Conservation (phyloP, 2,113 vertebrate genomes). For the Myxocyprinus asiaticus region DNA sequence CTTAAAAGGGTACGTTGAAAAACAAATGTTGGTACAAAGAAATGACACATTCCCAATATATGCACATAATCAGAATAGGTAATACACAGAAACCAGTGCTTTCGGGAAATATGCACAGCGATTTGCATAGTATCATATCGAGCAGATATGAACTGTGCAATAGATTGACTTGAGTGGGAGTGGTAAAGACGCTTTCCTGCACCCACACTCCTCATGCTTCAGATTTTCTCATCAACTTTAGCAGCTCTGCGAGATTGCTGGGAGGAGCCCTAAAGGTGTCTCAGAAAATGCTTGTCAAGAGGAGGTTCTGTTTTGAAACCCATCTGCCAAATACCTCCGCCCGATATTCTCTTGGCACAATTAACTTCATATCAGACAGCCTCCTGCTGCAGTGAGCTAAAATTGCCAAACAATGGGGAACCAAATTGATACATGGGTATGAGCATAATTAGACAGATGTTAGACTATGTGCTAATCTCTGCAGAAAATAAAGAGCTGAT, state of each 20-base stretch:
- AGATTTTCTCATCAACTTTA: conserved; percentile 45
- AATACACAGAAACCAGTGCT: conserved; percentile 4
- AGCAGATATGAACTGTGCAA: conserved; percentile 34
- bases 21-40: conserved; percentile 41
- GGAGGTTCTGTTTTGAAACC: conserved; percentile 34
- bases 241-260: conserved; percentile 15
- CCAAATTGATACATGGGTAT: conserved; percentile 33
- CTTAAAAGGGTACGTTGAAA: conserved; percentile 5
- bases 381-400: neutral
- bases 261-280: conserved; percentile 51
- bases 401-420: conserved; percentile 8
- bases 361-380: conserved; percentile 5
- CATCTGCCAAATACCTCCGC: conserved; percentile 36
- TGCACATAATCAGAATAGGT: conserved; percentile 24
- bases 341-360: conserved; percentile 35
- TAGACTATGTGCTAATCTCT: conserved; percentile 15
- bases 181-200: neutral
- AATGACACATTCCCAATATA: conserved; percentile 32
- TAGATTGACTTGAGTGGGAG: conserved; percentile 57
- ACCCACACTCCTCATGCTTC: conserved; percentile 38
- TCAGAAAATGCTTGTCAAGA: conserved; percentile 35
- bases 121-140: conserved; percentile 50
- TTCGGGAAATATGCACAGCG: conserved; percentile 29
- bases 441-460: conserved; percentile 25
- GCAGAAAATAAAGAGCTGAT: conserved; percentile 8